Conservation (phyloP, 2,113 vertebrate species). For the Conger conger region DNA sequence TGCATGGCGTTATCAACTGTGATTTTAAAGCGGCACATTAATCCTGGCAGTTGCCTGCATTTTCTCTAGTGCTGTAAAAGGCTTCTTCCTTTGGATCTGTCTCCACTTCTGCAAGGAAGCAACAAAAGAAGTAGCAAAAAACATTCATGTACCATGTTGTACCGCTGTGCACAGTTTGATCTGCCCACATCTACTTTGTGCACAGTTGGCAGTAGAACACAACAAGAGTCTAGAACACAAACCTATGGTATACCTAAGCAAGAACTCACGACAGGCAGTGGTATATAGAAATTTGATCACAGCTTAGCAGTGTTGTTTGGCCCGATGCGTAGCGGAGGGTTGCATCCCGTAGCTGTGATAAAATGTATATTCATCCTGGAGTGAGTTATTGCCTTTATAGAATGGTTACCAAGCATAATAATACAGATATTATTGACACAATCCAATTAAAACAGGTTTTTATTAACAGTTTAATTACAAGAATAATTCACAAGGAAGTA, state of each 20-base stretch:
- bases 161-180: not conserved
- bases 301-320: no score
- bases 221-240: not conserved
- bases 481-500: no score
- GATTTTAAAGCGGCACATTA: not conserved
- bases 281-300: no score
- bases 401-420: no score
- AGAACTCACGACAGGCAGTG: no score
- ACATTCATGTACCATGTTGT: not conserved
- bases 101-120: not conserved
- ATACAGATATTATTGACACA: no score
- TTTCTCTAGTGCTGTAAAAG: not conserved
- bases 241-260: not conserved
- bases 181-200: not conserved
- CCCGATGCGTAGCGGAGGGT: no score
- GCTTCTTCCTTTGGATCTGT: not conserved
- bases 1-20: slow-evolving; percentile 1
- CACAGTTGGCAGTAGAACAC: not conserved
- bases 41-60: not conserved
- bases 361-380: no score
- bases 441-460: no score
- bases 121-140: not conserved
- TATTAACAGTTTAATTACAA: no score
- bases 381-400: no score
- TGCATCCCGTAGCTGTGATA: no score